A percentile compares a stretch with the other conserved stretches of the same genome.
Evolutionary conservation across 2,113 vertebrate genomes (phyloP).

Genomic region (Phasianus colchicus): DNA sequence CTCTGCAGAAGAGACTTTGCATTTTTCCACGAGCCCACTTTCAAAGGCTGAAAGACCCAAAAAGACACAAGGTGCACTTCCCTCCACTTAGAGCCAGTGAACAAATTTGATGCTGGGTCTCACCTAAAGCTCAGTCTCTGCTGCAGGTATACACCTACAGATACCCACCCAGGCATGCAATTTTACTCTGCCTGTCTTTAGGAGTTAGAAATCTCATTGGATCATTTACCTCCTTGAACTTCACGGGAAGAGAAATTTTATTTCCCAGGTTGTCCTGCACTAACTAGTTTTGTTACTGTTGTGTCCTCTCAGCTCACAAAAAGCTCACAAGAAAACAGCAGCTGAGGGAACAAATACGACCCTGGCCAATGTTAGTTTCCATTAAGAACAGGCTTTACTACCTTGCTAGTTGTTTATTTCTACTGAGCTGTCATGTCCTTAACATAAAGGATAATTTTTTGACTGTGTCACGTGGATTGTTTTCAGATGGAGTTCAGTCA

Average conservation of each 20-base stretch:
- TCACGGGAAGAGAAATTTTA: not conserved
- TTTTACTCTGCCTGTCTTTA: not conserved
- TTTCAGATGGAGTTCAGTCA: not conserved
- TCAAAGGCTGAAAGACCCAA: not conserved
- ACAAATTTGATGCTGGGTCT: not conserved
- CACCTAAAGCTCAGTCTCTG: not conserved
- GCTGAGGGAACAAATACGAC: not conserved
- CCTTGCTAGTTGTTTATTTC: not conserved
- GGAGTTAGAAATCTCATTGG: not conserved
- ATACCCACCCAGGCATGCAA: not conserved
- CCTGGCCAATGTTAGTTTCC: not conserved
- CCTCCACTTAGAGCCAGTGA: not conserved
- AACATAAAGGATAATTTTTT: not conserved
- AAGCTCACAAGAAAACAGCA: not conserved
- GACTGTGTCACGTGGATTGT: not conserved
- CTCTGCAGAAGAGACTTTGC: not conserved
- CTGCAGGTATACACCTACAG: not conserved
- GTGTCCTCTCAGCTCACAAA: not conserved
- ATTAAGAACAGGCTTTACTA: not conserved
- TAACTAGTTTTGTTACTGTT: not conserved
- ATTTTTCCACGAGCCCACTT: not conserved
- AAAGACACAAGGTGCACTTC: not conserved
- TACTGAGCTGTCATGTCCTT: not conserved
- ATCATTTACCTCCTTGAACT: not conserved
- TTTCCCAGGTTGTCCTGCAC: not conserved